Percentiles rank a stretch among this genome's conserved stretches.
Evolutionary conservation across 2,888 invertebrate genomes (phyloP).

Genomic region (Phyllotreta cruciferae): DNA sequence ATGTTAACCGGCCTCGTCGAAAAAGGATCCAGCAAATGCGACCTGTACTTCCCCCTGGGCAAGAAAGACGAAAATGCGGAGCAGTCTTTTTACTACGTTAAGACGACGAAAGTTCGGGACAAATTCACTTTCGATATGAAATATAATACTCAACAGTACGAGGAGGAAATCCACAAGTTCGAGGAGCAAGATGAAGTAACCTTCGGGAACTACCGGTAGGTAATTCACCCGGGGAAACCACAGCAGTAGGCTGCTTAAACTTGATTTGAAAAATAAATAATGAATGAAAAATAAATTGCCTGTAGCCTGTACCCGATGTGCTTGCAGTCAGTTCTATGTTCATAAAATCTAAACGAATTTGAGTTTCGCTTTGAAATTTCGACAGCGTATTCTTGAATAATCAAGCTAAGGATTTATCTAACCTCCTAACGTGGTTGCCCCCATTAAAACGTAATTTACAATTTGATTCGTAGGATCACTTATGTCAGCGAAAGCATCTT

Average conservation of each 20-base stretch:
- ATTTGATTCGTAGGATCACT: conserved; percentile 44
- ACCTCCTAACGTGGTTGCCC: too few species aligned
- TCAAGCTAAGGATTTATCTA: too few species aligned
- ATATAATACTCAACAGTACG: conserved; percentile 45
- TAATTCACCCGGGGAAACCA: too few species aligned
- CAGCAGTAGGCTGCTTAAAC: too few species aligned
- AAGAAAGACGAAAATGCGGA: conserved; percentile 47
- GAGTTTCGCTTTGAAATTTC: too few species aligned
- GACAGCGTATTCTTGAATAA: too few species aligned
- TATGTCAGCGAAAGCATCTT: conserved; percentile 50
- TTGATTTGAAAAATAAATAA: too few species aligned
- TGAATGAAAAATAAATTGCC: too few species aligned
- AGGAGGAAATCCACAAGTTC: conserved; percentile 54
- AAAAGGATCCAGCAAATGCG: conserved; percentile 85
- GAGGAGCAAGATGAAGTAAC: conserved; percentile 55
- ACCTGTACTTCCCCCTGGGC: conserved; percentile 80
- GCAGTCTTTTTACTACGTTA: conserved; percentile 54
- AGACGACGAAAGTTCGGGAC: conserved; percentile 54
- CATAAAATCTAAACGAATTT: too few species aligned
- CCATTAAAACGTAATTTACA: background rate
- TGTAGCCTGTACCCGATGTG: too few species aligned
- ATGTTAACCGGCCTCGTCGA: conserved; percentile 93
- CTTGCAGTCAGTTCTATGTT: too few species aligned
- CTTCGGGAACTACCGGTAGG: conserved; percentile 52
- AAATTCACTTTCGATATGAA: conserved; percentile 56